Evolutionary conservation across 2,888 invertebrate species (phyloP), one percentile per base, ranked within the genome.

Genomic region (Julus scanicus): DNA sequence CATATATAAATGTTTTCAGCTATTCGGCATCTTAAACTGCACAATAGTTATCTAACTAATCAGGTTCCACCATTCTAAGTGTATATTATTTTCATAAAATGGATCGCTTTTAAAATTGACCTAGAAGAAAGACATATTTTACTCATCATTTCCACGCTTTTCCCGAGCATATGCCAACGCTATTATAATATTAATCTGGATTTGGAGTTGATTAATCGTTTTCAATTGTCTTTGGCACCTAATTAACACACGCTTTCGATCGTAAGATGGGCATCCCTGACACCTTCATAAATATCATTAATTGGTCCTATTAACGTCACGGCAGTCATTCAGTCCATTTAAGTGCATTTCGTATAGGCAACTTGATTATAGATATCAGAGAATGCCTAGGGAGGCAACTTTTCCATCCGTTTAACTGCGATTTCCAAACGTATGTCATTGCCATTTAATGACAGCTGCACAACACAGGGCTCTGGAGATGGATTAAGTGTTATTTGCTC

Each of bases 251-350:
- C 80, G 80, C 80, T 80, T 29, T 29, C 20, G 37, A 80, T 80
- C 80, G 80, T 37, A 13, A 80, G 20, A 20, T 37, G 80, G 80
- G 80, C 80, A 80, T 37, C 80, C 37, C 80, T 80, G 80, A 37
- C 80, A 80, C 80, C 80, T 80, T 80, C 80, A 80, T 80, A 80
- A 80, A 80, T 80, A 80, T 80, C 80, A 80, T 80, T 80, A 80
- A 80, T 80, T 80, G 80, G 29, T 80, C 80, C 80, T 37, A 80
- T 80, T 80, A 80, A 80, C 80, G 80, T 80, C 80, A 80, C 80
- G 80, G 37, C 29, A 37, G 80, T 80, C 80, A 80, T 29, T 29
- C 80, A 80, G 80, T 80, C 37, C 80, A 37, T 80, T 80, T 37
- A 80, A 80, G 80, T 37, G 80, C 80, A 80, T 20, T 80, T 80